Percentiles rank a stretch among this genome's conserved stretches.
Evolutionary conservation across 1,140 invertebrate genomes (phyloP).

Genomic region (Bradysia coprophila): DNA sequence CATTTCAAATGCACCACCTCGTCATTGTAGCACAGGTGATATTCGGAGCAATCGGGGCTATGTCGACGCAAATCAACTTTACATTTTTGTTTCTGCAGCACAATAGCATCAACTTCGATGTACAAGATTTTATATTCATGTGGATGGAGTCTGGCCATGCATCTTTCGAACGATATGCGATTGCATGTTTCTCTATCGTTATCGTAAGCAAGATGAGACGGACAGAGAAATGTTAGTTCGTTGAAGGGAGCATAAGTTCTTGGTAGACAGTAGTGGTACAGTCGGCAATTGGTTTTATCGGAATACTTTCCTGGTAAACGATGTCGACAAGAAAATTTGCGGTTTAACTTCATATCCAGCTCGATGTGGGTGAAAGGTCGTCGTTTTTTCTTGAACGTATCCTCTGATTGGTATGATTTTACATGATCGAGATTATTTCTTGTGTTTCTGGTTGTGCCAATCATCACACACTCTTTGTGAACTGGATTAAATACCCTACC

Average conservation of each 20-base stretch:
- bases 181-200: not conserved
- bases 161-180: not conserved
- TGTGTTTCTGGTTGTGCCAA: not conserved
- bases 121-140: not conserved
- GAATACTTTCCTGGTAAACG: not conserved
- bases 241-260: not conserved
- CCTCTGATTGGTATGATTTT: not conserved
- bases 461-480: not conserved
- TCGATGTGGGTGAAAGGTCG: not conserved
- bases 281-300: not conserved
- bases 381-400: not conserved
- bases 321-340: not conserved
- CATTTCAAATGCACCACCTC: not conserved
- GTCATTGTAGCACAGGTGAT: not conserved
- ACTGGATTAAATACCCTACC: not conserved
- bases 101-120: not conserved
- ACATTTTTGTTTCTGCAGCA: not conserved
- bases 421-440: not conserved
- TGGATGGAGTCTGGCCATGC: too few relatives aligned
- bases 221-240: not conserved
- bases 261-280: not conserved
- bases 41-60: not conserved
- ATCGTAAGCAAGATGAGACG: not conserved
- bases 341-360: not conserved
- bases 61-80: not conserved